phyloP scores from a whole-genome alignment of 2,113 vertebrate genomes.

The Labeo rohita region DNA sequence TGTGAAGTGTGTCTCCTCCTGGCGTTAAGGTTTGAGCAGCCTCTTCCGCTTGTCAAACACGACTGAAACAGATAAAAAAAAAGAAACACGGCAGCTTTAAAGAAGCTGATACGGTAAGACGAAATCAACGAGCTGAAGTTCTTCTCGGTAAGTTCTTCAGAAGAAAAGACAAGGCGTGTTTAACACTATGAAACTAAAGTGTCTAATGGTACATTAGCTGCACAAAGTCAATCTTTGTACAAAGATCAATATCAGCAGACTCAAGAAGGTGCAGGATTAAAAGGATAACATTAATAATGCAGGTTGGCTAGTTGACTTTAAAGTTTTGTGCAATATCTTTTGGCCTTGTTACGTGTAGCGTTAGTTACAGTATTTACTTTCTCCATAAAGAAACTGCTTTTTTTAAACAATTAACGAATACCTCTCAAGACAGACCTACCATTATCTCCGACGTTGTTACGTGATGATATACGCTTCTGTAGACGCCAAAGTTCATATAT shows the following conservation, averaged over 20 bases:
- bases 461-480: too few relatives aligned
- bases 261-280: neutral
- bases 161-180: neutral
- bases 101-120: neutral
- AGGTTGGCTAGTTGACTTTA: neutral
- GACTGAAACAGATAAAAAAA: too few relatives aligned
- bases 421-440: neutral
- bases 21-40: neutral
- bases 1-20: neutral
- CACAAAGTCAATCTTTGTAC: neutral
- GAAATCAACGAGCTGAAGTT: neutral
- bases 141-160: neutral
- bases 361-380: neutral
- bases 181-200: neutral
- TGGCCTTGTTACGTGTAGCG: neutral
- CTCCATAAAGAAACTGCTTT: neutral
- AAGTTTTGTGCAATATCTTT: neutral
- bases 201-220: neutral
- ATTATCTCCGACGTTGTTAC: neutral
- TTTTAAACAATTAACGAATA: too few relatives aligned
- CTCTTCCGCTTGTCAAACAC: neutral
- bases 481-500: too few relatives aligned
- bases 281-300: neutral
- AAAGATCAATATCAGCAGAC: neutral
- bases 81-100: neutral